phyloP scores from a whole-genome alignment of 2,797 vertebrate genomes.

The Heliangelus exortis region DNA sequence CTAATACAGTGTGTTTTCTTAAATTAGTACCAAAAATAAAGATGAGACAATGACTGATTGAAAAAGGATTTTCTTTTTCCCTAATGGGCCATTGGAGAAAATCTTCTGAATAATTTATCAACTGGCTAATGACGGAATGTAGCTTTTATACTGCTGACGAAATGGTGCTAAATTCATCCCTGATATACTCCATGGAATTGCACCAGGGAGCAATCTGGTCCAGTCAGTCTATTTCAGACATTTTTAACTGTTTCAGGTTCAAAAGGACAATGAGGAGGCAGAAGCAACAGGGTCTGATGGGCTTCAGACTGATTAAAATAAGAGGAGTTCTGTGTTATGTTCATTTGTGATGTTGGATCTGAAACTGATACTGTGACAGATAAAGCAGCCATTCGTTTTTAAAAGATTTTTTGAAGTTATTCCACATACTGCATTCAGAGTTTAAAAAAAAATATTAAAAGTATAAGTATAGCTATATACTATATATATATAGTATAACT shows the following conservation, averaged over 20 bases:
- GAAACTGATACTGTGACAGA: neutral
- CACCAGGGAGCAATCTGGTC: slow-evolving; percentile 8
- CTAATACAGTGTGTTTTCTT: neutral
- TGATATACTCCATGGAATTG: slow-evolving; percentile 2
- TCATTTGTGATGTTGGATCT: neutral
- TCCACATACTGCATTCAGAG: neutral
- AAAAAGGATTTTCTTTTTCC: slow-evolving; percentile 42
- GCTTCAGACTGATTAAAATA: neutral
- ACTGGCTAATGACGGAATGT: slow-evolving; percentile 10
- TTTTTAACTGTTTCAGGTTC: slow-evolving; percentile 31
- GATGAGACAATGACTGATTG: neutral
- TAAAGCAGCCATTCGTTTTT: neutral
- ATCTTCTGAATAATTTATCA: slow-evolving; percentile 59
- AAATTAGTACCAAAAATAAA: slow-evolving; percentile 28
- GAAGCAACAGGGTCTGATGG: neutral
- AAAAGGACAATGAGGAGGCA: neutral
- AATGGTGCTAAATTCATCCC: slow-evolving; percentile 43
- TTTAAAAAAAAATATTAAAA: neutral
- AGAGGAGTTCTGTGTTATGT: neutral
- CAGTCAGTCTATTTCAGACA: neutral
- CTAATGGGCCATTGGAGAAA: slow-evolving; percentile 27
- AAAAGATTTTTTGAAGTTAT: neutral
- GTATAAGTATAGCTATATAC: too few relatives aligned
- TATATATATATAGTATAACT: too few relatives aligned
- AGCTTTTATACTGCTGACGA: slow-evolving; percentile 38